These are phyloP conservation scores for Turnix velox DNA, from an alignment of 2,113 vertebrate species.

Conservation along the genomic window DNA sequence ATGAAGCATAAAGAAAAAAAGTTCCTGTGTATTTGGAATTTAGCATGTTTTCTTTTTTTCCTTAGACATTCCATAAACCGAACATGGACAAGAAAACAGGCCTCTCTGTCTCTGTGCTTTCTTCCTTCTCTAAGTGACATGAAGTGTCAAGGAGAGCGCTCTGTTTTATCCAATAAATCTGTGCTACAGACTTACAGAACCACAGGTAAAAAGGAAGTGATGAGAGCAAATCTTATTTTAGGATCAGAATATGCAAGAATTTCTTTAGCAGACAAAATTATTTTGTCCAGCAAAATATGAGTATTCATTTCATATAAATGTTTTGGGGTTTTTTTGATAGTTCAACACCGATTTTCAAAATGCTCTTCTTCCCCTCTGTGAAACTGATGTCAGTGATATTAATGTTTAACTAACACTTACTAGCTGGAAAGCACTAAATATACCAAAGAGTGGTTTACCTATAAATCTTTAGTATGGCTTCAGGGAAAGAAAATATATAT, in stretches of 20 bases:
- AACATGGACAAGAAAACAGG: conserved; percentile 75
- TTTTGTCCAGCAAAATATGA: not conserved
- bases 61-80: conserved; percentile 66
- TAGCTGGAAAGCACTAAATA: not conserved
- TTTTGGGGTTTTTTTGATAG: not conserved
- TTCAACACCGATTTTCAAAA: not conserved
- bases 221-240: not conserved
- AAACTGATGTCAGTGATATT: not conserved
- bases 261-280: not conserved
- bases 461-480: not conserved
- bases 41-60: not conserved
- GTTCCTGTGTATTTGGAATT: not conserved
- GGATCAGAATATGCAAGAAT: not conserved
- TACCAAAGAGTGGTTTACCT: not conserved
- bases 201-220: conserved; percentile 32
- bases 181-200: not conserved
- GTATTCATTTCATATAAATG: not conserved
- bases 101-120: conserved; percentile 36
- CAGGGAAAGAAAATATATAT: not conserved
- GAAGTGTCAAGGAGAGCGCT: conserved; percentile 17
- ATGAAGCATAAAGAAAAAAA: not conserved
- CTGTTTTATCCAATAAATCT: conserved; percentile 24
- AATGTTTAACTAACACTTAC: not conserved
- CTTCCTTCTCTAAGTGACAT: conserved; percentile 35
- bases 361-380: not conserved